phyloP scores from a whole-genome alignment of 2,113 vertebrate species.

The Apeltes quadracus region DNA sequence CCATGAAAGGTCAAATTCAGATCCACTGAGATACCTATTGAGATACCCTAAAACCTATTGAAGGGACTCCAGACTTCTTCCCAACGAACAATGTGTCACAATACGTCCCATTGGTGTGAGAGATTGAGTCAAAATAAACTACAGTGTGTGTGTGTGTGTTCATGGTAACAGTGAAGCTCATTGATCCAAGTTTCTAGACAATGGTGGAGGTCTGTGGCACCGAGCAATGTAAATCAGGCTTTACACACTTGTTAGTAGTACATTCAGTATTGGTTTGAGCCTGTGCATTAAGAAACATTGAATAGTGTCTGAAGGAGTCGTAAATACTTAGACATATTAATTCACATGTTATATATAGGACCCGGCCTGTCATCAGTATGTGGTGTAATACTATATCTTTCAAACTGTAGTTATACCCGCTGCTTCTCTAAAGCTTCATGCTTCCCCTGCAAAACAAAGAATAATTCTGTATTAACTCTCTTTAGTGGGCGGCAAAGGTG shows the following conservation, averaged over 20 bases:
- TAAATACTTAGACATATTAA: conserved; percentile 20
- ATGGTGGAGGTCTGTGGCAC: neutral
- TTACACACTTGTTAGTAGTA: neutral
- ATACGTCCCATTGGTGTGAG: neutral
- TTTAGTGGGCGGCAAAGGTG: too few species aligned
- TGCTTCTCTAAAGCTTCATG: neutral
- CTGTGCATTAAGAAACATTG: neutral
- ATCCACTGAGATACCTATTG: neutral
- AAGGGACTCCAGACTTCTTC: neutral
- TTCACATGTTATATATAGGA: conserved; percentile 40
- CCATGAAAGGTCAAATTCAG: neutral
- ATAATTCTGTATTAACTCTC: neutral
- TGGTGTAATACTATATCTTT: conserved; percentile 31
- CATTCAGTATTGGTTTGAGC: neutral
- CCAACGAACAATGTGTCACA: neutral
- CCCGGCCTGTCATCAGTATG: conserved; percentile 15
- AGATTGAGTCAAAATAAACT: neutral
- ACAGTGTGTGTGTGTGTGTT: neutral
- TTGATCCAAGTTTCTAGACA: neutral
- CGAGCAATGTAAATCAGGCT: neutral
- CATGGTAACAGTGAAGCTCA: neutral
- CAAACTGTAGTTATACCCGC: neutral
- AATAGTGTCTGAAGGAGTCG: neutral
- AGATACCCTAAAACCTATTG: neutral
- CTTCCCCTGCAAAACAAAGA: neutral